Percentiles rank a stretch among this genome's conserved stretches.
Evolutionary conservation across 2,888 invertebrate genomes (phyloP).

Genomic region (Euzophera pinguis): DNA sequence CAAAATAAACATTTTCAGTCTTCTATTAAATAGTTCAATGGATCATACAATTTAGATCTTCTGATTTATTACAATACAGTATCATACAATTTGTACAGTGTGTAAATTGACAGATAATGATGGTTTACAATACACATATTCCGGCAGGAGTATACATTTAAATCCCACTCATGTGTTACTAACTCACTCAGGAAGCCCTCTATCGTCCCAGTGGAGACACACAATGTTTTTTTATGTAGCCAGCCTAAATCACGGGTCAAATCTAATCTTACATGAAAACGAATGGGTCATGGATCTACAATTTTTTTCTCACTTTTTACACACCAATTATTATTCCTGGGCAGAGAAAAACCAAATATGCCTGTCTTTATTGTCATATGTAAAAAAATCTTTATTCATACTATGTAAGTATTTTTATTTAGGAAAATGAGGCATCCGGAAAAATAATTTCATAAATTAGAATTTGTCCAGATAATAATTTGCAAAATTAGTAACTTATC

Average conservation of each 20-base stretch:
- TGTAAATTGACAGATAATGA: slow-evolving; percentile 23
- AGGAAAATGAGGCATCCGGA: too few species aligned
- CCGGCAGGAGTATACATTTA: not conserved
- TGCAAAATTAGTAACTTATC: too few species aligned
- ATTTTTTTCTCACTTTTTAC: too few species aligned
- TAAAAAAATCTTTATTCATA: too few species aligned
- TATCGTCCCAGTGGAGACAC: not conserved
- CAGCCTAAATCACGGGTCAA: not conserved
- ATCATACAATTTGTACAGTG: slow-evolving; percentile 65
- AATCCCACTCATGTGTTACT: not conserved
- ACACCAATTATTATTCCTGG: too few species aligned
- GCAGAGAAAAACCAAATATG: too few species aligned
- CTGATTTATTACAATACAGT: slow-evolving; percentile 47
- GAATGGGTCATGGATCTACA: too few species aligned
- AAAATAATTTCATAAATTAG: too few species aligned
- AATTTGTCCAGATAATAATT: too few species aligned
- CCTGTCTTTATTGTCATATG: too few species aligned
- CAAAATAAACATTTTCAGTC: slow-evolving; percentile 70
- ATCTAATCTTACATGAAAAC: not conserved
- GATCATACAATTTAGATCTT: slow-evolving; percentile 60
- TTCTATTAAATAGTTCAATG: slow-evolving; percentile 69
- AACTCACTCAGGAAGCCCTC: not conserved
- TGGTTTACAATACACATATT: slow-evolving; percentile 5
- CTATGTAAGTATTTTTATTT: too few species aligned
- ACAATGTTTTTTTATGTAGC: too few species aligned